These are phyloP conservation scores for Lacerta agilis DNA, from an alignment of 2,797 vertebrate species.

Conservation along the genomic window DNA sequence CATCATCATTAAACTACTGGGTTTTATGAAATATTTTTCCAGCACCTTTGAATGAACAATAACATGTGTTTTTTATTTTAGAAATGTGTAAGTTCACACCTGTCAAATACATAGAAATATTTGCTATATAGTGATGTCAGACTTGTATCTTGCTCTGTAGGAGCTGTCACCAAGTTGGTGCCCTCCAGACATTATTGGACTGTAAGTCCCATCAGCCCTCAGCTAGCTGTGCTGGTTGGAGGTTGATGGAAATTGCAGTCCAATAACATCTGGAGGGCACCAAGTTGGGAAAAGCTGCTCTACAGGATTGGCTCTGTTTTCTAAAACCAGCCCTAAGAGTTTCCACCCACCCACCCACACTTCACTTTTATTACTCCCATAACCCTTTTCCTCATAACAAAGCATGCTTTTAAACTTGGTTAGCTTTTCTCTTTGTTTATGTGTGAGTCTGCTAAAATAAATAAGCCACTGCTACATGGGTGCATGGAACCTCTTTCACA, in stretches of 20 bases:
- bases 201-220: too few species aligned
- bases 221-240: too few species aligned
- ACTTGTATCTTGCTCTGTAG: conserved; percentile 17
- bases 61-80: conserved; percentile 22
- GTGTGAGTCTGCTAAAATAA: neutral
- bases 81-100: conserved; percentile 19
- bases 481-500: neutral
- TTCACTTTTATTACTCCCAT: too few species aligned
- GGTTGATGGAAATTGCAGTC: too few species aligned
- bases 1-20: neutral
- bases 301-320: neutral
- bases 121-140: conserved; percentile 33
- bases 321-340: neutral
- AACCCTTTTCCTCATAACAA: neutral
- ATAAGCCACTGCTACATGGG: neutral
- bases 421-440: neutral
- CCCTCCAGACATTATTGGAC: too few species aligned
- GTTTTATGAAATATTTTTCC: neutral
- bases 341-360: neutral
- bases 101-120: conserved; percentile 10
- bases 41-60: conserved; percentile 23
- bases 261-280: too few species aligned
- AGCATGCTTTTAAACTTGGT: neutral
- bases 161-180: too few species aligned
- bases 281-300: neutral